phyloP scores from a whole-genome alignment of 2,113 vertebrate genomes.

The Pyrgilauda ruficollis region DNA sequence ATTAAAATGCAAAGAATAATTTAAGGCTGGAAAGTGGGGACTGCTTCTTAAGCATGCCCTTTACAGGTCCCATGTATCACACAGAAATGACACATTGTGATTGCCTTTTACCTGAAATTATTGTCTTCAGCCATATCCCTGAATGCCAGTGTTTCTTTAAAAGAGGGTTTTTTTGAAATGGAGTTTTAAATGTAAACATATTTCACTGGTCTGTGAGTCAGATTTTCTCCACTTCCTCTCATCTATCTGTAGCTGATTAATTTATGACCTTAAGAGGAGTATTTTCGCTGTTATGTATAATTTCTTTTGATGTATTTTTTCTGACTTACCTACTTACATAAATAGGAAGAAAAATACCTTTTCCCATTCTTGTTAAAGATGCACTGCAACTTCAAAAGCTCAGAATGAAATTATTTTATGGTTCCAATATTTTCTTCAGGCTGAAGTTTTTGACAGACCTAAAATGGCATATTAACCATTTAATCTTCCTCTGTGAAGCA shows the following conservation, averaged over 20 bases:
- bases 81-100: not conserved
- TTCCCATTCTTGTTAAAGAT: slow-evolving; percentile 19
- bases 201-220: not conserved
- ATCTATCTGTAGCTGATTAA: not conserved
- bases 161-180: not conserved
- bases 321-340: slow-evolving; percentile 3
- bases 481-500: not conserved
- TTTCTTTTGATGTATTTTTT: slow-evolving; percentile 32
- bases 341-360: not conserved
- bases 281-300: not conserved
- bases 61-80: not conserved
- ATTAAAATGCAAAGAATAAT: slow-evolving; percentile 30
- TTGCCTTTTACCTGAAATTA: slow-evolving; percentile 11
- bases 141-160: not conserved
- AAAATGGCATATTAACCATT: slow-evolving; percentile 17
- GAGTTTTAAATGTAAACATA: not conserved
- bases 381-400: not conserved
- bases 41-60: not conserved
- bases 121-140: not conserved
- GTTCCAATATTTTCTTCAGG: not conserved
- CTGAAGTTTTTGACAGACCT: not conserved
- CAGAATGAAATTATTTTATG: not conserved
- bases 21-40: not conserved
- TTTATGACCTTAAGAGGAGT: slow-evolving; percentile 21
- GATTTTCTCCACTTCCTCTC: not conserved